Conservation (phyloP, 2,113 vertebrate species). For the Ictalurus furcatus region DNA sequence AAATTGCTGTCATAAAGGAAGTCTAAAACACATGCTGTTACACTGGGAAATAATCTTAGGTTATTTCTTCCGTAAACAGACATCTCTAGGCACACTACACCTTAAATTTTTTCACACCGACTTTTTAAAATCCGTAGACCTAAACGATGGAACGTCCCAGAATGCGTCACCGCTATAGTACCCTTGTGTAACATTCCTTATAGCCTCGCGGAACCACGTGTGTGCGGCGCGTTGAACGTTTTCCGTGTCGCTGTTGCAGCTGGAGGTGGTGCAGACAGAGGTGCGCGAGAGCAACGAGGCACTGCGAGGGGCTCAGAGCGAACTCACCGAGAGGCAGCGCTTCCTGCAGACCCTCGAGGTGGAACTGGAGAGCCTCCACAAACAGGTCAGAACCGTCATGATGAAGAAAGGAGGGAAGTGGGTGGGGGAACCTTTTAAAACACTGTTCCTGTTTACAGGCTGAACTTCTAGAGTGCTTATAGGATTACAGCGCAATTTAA, state of each 20-base stretch:
- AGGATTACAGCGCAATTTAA: slow-evolving; percentile 40
- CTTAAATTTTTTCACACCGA: not conserved
- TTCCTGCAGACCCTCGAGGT: slow-evolving; percentile 77
- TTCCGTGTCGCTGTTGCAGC: slow-evolving; percentile 51
- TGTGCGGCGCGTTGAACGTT: not conserved
- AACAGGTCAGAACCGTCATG: slow-evolving; percentile 69
- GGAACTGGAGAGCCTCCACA: slow-evolving; percentile 78
- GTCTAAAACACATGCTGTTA: not conserved
- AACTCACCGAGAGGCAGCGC: slow-evolving; percentile 75
- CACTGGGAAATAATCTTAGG: not conserved
- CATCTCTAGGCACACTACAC: not conserved
- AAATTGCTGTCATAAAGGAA: not conserved
- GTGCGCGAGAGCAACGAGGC: slow-evolving; percentile 76
- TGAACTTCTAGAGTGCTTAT: slow-evolving; percentile 45
- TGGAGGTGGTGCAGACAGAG: slow-evolving; percentile 74
- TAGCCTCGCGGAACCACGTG: not conserved
- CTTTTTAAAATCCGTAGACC: not conserved
- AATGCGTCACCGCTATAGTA: not conserved
- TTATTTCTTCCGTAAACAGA: not conserved
- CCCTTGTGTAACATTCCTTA: slow-evolving; percentile 5
- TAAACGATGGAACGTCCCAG: not conserved
- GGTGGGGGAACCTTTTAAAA: slow-evolving; percentile 35
- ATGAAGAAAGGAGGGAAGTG: not conserved
- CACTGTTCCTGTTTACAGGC: slow-evolving; percentile 23
- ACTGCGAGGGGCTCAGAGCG: slow-evolving; percentile 67